Evolutionary conservation across 2,888 invertebrate genomes (phyloP), one percentile per base, ranked within the genome.

Genomic region (Trissonchulus sp.): DNA sequence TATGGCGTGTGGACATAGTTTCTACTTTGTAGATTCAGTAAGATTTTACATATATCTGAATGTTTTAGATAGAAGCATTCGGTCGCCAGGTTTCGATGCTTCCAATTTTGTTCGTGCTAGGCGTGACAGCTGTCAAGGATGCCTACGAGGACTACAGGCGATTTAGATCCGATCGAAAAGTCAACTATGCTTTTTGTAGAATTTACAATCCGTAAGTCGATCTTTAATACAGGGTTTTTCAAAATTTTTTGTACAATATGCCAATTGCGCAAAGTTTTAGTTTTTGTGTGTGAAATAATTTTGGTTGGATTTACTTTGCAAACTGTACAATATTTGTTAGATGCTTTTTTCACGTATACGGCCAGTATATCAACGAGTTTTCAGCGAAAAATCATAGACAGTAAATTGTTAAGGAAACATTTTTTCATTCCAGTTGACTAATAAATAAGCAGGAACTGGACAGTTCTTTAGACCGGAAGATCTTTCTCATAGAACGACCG

Each of bases 101-200:
- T 86, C 97, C 98, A 79, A 90, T 98, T 81, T 92, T 94, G 81
- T 93, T 94, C 79, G 97, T 98, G 82, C 89, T 98, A 79, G 91
- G 92, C 75, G 90, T 98, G 84, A 96, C 96, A 81, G 96, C 95
- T 83, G 90, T 94, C 82, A 98, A 98, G 88, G 98, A 98, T 89
- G 94, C 94, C 82, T 94, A 94, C 86, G 98, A 98, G 88, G 98
- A 98, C 87, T 80, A 93, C 74, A 88, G 96, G 77, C 88, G 98
- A 82, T 90, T 92, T 82, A 90, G 90, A 65, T 94, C 94, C 75
- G 98, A 98, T 86, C 92, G 92, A 83, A 89, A 95, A 82, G 93
- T 98, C 81, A 98, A 98, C 86, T 93, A 93, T 84, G 91, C 92
- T 69, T 92, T 91, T 72, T 95, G 95, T 86, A 89, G 94, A 84